A percentile compares a stretch with the other conserved stretches of the same genome.
phyloP scores from a whole-genome alignment of 2,888 invertebrate species.

The Ecliptopera silaceata region DNA sequence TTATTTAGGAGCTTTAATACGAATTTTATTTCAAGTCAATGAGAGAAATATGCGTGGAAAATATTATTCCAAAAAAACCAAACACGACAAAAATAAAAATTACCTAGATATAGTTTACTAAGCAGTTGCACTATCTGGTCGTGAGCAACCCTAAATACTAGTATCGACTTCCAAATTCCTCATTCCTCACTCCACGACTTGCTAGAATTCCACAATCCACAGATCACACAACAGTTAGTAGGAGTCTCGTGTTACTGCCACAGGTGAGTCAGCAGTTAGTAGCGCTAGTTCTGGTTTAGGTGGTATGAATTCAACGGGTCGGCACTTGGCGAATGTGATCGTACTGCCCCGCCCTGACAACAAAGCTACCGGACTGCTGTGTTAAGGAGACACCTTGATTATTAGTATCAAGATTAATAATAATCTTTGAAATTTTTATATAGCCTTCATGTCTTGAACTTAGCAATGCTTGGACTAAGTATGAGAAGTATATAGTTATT shows the following conservation, averaged over 20 bases:
- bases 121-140: neutral
- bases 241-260: neutral
- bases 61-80: too few relatives aligned
- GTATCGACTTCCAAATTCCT: slow-evolving; percentile 9
- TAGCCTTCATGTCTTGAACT: too few relatives aligned
- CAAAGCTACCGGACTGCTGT: slow-evolving; percentile 49
- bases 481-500: too few relatives aligned
- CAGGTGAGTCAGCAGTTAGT: slow-evolving; percentile 1
- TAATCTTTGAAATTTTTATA: too few relatives aligned
- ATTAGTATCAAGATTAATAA: too few relatives aligned
- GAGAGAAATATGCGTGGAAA: too few relatives aligned
- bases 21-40: too few relatives aligned
- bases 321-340: slow-evolving; percentile 42
- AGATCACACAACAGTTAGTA: neutral
- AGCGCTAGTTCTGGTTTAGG: slow-evolving; percentile 15
- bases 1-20: too few relatives aligned
- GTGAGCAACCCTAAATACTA: neutral
- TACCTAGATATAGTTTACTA: too few relatives aligned
- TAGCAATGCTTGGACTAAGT: too few relatives aligned
- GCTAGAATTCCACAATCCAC: slow-evolving; percentile 9
- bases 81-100: too few relatives aligned
- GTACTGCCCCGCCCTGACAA: slow-evolving; percentile 63
- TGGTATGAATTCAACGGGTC: slow-evolving; percentile 38
- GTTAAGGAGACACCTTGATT: slow-evolving; percentile 58
- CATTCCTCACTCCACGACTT: neutral